A percentile compares a stretch with the other conserved stretches of the same genome.
phyloP scores from a whole-genome alignment of 1,140 invertebrate species.

The Ooceraea biroi region DNA sequence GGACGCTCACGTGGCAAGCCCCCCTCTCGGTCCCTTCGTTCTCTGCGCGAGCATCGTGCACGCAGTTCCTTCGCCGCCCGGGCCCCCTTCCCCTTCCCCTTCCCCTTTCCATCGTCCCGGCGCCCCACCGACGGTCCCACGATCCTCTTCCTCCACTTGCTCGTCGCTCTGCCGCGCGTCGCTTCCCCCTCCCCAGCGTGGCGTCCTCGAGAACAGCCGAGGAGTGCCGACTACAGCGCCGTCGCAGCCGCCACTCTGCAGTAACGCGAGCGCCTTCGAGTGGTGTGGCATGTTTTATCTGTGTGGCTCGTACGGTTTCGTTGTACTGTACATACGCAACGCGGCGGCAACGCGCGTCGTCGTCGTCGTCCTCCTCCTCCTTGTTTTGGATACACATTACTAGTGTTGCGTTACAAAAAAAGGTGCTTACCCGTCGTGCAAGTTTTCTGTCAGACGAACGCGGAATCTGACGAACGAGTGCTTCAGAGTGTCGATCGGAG shows the following conservation, averaged over 20 bases:
- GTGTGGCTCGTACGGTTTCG: conserved; percentile 9
- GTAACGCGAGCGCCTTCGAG: conserved; percentile 82
- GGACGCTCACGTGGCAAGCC: conserved; percentile 75
- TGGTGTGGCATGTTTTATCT: conserved; percentile 65
- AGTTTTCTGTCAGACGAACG: no score
- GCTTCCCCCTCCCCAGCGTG: conserved; percentile 22
- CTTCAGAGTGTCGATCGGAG: no score
- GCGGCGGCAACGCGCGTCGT: conserved; percentile 35
- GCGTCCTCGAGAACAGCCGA: conserved; percentile 66
- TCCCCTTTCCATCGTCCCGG: conserved; percentile 37
- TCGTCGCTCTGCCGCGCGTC: conserved; percentile 48
- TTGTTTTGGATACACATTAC: conserved; percentile 3
- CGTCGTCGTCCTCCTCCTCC: conserved; percentile 48
- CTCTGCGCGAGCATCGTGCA: conserved; percentile 50
- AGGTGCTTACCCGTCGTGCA: not conserved
- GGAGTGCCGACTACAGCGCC: conserved; percentile 76
- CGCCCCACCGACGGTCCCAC: conserved; percentile 42
- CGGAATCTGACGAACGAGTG: no score
- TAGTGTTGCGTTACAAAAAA: conserved; percentile 1
- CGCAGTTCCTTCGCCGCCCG: conserved; percentile 49
- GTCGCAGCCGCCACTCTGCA: conserved; percentile 78
- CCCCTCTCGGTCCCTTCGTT: conserved; percentile 57
- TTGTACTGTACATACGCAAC: conserved; percentile 60
- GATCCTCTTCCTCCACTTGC: conserved; percentile 60
- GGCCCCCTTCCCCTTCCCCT: conserved; percentile 17